phyloP scores from a whole-genome alignment of 2,113 vertebrate species.

The Rhinoptilus africanus region DNA sequence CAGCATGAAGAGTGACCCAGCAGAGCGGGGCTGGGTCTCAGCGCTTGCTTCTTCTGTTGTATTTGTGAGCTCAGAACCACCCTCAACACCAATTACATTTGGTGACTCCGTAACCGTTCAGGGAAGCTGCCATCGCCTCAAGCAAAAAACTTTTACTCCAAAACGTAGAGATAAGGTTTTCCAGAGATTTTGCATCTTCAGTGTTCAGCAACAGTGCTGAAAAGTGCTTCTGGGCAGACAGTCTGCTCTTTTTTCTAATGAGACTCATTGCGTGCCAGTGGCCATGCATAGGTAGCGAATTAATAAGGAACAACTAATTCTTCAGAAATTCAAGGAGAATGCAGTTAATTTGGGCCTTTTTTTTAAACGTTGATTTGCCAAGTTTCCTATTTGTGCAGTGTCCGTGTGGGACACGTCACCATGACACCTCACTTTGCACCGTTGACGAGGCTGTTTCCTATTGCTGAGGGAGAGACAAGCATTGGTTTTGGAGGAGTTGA shows the following conservation, averaged over 20 bases:
- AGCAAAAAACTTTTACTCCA: background rate
- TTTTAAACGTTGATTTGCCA: background rate
- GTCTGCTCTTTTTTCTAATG: background rate
- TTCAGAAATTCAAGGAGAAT: background rate
- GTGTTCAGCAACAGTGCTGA: background rate
- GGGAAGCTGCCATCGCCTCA: background rate
- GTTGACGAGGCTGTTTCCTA: rapidly evolving
- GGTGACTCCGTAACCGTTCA: background rate
- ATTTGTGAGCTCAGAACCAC: background rate
- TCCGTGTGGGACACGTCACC: background rate
- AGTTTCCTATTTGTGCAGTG: background rate
- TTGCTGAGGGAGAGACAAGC: background rate
- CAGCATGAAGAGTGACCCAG: background rate
- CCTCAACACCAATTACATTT: background rate
- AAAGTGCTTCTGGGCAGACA: background rate
- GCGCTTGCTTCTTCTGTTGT: background rate
- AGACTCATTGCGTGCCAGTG: background rate
- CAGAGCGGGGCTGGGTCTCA: background rate
- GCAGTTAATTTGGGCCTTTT: background rate
- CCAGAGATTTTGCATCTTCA: rapidly evolving
- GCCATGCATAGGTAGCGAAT: too few relatives aligned
- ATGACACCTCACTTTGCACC: background rate
- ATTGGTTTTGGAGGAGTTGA: background rate
- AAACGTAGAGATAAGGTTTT: background rate
- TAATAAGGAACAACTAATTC: background rate